Evolutionary conservation across 2,888 invertebrate genomes (phyloP).

Genomic region (Hirtodrosophila alboralis): DNA sequence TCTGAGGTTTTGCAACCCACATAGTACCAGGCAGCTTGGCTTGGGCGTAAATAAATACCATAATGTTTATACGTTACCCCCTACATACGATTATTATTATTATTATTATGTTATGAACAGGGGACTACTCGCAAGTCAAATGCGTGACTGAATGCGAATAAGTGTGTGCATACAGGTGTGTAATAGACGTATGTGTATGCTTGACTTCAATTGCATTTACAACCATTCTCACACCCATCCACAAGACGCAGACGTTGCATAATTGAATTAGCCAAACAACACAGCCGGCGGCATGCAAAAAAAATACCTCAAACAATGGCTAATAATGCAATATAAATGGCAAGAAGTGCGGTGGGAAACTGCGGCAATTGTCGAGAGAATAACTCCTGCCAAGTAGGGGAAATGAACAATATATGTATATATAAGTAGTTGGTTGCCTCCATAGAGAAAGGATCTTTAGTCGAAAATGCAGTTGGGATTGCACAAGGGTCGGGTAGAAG

Average conservation of each 20-base stretch:
- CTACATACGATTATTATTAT: conserved; percentile 42
- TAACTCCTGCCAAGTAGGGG: conserved; percentile 15
- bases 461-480: too few relatives aligned
- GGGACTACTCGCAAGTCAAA: conserved; percentile 16
- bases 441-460: conserved; percentile 1
- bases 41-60: conserved; percentile 46
- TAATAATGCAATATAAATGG: conserved; percentile 45
- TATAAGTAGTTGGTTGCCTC: too few relatives aligned
- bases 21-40: background rate
- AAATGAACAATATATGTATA: too few relatives aligned
- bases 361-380: conserved; percentile 22
- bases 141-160: conserved; percentile 56
- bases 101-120: conserved; percentile 37
- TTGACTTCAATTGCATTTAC: conserved; percentile 52
- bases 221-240: conserved; percentile 16
- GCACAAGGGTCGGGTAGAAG: too few relatives aligned
- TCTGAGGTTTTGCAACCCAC: conserved; percentile 1
- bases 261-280: conserved; percentile 74
- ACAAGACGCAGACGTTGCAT: conserved; percentile 45
- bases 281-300: conserved; percentile 36
- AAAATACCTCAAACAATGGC: conserved; percentile 59
- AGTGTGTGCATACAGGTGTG: conserved; percentile 60
- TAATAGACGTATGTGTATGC: conserved; percentile 37
- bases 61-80: conserved; percentile 46
- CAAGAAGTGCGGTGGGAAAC: conserved; percentile 9